Evolutionary conservation across 2,888 invertebrate genomes (phyloP).

Genomic region (Drosophila peninsularis): DNA sequence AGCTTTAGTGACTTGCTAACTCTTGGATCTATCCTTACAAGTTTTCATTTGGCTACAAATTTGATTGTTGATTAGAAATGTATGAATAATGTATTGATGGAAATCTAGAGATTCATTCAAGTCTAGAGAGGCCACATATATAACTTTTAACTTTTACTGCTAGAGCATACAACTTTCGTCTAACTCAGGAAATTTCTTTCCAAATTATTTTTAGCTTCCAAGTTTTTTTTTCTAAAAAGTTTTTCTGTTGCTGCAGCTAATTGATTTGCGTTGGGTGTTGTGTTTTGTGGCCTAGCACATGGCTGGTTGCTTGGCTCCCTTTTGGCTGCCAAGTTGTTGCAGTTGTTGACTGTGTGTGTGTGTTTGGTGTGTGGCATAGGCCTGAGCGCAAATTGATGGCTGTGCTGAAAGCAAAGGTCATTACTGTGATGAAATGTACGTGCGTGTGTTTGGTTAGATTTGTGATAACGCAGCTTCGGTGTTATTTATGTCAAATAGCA

Average conservation of each 20-base stretch:
- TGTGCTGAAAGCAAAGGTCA: slow-evolving; percentile 64
- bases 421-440: slow-evolving; percentile 55
- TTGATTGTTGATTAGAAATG: too few species aligned
- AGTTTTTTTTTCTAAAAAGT: slow-evolving; percentile 1
- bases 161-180: slow-evolving; percentile 24
- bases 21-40: too few species aligned
- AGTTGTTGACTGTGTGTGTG: slow-evolving; percentile 27
- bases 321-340: slow-evolving; percentile 64
- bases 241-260: slow-evolving; percentile 45
- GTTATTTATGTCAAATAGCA: slow-evolving; percentile 55
- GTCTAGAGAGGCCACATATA: too few species aligned
- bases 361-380: slow-evolving; percentile 46
- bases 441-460: slow-evolving; percentile 12
- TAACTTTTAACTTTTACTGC: too few species aligned
- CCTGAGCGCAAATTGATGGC: slow-evolving; percentile 51
- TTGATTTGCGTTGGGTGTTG: slow-evolving; percentile 53
- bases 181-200: background rate
- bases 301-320: slow-evolving; percentile 63
- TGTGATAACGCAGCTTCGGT: slow-evolving; percentile 33
- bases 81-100: too few species aligned
- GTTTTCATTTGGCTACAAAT: too few species aligned
- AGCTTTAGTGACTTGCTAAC: too few species aligned
- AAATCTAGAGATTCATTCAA: too few species aligned
- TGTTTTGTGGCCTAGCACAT: slow-evolving; percentile 48
- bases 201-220: background rate